Conservation (phyloP, 2,113 vertebrate genomes). For the Abramis brama region DNA sequence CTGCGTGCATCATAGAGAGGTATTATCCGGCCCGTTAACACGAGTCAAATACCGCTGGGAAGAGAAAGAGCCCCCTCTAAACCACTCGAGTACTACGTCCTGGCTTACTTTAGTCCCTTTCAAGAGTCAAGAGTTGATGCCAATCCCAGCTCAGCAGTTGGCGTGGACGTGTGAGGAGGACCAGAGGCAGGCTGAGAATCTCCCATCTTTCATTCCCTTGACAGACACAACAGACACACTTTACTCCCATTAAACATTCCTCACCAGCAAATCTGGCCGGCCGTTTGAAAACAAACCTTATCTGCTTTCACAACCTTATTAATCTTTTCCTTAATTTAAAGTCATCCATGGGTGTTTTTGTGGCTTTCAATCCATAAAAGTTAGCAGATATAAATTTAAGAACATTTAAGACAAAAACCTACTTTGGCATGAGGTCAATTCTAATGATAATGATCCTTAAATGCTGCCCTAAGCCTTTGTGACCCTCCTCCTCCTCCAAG, state of each 20-base stretch:
- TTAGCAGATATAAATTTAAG: background rate
- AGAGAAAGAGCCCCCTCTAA: constrained; percentile 9
- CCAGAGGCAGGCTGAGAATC: constrained; percentile 10
- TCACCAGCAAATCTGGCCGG: constrained; percentile 21
- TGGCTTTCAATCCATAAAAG: background rate
- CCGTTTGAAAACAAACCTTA: constrained; percentile 4
- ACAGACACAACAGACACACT: constrained; percentile 46
- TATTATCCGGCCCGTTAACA: constrained; percentile 41
- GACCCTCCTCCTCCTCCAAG: too few species aligned
- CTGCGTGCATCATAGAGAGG: constrained; percentile 44
- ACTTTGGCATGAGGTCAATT: background rate
- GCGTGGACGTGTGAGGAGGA: constrained; percentile 41
- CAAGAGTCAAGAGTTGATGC: constrained; percentile 28
- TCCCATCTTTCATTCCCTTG: constrained; percentile 37
- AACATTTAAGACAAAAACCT: background rate
- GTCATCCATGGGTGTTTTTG: background rate
- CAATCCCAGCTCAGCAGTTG: constrained; percentile 38
- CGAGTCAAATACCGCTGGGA: background rate
- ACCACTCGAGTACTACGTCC: background rate
- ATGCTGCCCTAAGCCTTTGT: background rate
- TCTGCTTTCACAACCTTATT: constrained; percentile 38
- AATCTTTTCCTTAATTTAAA: constrained; percentile 46
- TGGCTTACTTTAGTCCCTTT: constrained; percentile 15
- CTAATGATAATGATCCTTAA: background rate
- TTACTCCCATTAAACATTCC: constrained; percentile 49